Evolutionary conservation across 35 echinoderm and acorn worm genomes (phyloP).

Genomic region (Strongylocentrotus purpuratus): DNA sequence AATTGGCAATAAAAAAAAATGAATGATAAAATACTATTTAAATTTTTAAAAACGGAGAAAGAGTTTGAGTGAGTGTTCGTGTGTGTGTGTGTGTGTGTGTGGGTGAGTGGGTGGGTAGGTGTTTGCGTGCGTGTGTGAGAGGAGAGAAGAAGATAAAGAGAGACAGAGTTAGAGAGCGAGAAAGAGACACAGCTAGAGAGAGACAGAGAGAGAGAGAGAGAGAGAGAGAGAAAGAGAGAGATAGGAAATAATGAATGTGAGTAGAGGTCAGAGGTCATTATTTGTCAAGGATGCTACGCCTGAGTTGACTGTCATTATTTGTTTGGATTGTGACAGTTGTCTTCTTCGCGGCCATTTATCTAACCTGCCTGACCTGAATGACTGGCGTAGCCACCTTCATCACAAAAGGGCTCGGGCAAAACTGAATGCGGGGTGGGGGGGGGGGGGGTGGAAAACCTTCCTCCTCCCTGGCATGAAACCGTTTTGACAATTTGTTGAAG

Average conservation of each 20-base stretch:
- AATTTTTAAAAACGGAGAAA: too few species aligned
- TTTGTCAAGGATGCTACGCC: constrained; percentile 29
- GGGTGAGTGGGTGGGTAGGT: neutral
- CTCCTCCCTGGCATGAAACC: too few species aligned
- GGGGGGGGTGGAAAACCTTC: too few species aligned
- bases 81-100: neutral
- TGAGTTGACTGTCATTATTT: constrained; percentile 37
- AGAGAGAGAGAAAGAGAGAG: neutral
- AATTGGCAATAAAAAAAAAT: too few species aligned
- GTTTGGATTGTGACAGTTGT: constrained; percentile 40
- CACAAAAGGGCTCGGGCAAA: neutral
- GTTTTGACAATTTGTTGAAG: too few species aligned
- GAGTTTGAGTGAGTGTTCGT: too few species aligned
- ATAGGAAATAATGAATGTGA: neutral
- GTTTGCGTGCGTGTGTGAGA: neutral
- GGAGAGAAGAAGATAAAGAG: too few species aligned
- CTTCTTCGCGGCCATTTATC: constrained; percentile 41
- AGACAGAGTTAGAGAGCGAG: too few species aligned
- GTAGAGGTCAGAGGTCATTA: constrained; percentile 33
- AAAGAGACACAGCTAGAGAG: too few species aligned
- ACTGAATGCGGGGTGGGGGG: too few species aligned
- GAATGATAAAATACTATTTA: too few species aligned
- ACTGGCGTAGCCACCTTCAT: neutral
- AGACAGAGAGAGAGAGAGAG: neutral
- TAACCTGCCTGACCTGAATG: constrained; percentile 36